A percentile compares a stretch with the other conserved stretches of the same genome.
Conservation (phyloP, 2,113 vertebrate species). For the Psilopogon haemacephalus region DNA sequence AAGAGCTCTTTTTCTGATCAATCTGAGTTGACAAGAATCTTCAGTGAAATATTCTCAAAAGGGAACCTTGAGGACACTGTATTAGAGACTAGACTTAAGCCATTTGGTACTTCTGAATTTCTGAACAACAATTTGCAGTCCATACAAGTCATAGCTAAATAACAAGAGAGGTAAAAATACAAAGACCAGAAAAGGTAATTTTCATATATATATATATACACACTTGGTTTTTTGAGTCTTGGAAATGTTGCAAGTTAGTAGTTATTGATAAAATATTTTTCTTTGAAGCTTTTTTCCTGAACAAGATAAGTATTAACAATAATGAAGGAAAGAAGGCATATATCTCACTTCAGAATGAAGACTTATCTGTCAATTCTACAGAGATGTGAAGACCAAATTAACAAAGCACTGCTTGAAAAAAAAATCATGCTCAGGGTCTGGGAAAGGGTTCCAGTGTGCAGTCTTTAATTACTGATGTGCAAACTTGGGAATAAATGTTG, state of each 20-base stretch:
- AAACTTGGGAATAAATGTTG: not conserved
- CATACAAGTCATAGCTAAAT: fast-evolving
- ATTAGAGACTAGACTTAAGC: not conserved
- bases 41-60: not conserved
- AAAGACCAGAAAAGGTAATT: not conserved
- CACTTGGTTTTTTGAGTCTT: not conserved
- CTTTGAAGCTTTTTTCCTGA: not conserved
- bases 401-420: not conserved
- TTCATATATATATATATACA: fast-evolving
- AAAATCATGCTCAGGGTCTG: not conserved
- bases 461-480: not conserved
- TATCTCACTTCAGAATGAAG: not conserved
- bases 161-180: not conserved
- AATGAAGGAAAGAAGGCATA: not conserved
- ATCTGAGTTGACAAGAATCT: not conserved
- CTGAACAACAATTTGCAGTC: not conserved
- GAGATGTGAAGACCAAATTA: not conserved
- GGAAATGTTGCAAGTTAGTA: not conserved
- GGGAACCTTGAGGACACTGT: not conserved
- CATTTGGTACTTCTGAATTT: not conserved
- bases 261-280: not conserved
- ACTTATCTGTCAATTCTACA: not conserved
- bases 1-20: not conserved
- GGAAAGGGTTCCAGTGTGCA: not conserved
- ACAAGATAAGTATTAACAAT: not conserved